Conservation (phyloP, 2,888 invertebrate genomes). For the Spatulosminthurus flaviceps region DNA sequence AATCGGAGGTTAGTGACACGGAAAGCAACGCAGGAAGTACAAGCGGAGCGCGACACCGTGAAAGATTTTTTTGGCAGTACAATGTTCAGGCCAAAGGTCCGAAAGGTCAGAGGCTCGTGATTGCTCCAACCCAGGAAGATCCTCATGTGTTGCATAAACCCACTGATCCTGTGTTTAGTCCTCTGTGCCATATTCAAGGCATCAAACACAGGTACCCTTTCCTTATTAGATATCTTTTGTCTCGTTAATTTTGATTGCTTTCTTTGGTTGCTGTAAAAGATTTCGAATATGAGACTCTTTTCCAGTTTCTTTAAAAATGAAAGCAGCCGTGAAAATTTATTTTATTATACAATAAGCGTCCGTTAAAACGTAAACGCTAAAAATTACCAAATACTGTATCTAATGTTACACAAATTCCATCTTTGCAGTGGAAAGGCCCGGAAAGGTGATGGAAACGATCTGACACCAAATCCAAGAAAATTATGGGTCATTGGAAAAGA, state of each 20-base stretch:
- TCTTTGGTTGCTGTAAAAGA: no score
- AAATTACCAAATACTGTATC: no score
- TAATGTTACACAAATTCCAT: no score
- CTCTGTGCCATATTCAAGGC: conserved; percentile 87
- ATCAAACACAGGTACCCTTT: conserved; percentile 80
- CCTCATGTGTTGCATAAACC: conserved; percentile 89
- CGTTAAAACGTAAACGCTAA: no score
- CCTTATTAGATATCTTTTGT: neutral
- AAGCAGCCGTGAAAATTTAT: no score
- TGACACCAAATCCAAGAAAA: conserved; percentile 94
- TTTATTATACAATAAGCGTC: no score
- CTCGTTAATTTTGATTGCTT: neutral
- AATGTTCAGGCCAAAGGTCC: conserved; percentile 98
- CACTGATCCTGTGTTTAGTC: conserved; percentile 96
- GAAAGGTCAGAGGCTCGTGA: conserved; percentile 87
- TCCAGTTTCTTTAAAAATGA: no score
- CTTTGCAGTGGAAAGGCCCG: conserved; percentile 85
- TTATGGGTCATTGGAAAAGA: conserved; percentile 90
- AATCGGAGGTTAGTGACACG: conserved; percentile 63
- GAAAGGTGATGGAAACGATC: conserved; percentile 96
- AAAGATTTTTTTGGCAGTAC: conserved; percentile 97
- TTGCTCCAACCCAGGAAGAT: conserved; percentile 86
- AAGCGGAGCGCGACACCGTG: conserved; percentile 66
- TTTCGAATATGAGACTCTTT: no score
- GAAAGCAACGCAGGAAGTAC: conserved; percentile 63